These are phyloP conservation scores for Nestor notabilis DNA, from an alignment of 2,113 vertebrate species.

Conservation along the genomic window DNA sequence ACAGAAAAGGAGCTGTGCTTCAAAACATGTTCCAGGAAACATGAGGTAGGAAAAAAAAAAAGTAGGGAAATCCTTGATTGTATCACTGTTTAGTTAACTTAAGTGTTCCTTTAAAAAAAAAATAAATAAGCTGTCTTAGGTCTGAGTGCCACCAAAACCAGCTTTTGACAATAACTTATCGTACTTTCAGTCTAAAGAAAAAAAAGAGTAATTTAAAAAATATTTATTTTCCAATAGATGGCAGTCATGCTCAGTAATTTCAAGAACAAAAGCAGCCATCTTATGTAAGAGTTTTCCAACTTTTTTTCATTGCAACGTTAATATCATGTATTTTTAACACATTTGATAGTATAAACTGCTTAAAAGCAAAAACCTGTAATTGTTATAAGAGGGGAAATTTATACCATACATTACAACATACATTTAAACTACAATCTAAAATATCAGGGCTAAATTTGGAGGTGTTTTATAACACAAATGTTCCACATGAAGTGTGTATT, in stretches of 20 bases:
- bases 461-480: background rate
- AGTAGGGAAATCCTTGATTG: background rate
- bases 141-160: background rate
- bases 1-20: background rate
- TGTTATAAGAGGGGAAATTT: background rate
- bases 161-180: background rate
- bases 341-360: background rate
- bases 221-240: conserved; percentile 77
- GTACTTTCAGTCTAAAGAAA: background rate
- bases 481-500: background rate
- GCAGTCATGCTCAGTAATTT: conserved; percentile 77
- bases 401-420: background rate
- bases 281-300: conserved; percentile 61
- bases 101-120: background rate
- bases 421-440: background rate
- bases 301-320: background rate
- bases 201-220: background rate
- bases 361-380: background rate
- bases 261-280: conserved; percentile 68
- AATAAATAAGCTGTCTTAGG: background rate
- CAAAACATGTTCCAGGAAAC: background rate
- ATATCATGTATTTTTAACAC: background rate
- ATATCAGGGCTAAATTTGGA: background rate
- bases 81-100: background rate
- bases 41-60: background rate